Percentiles rank a stretch among this genome's conserved stretches.
These are phyloP conservation scores for Myripristis jacobus DNA, from an alignment of 2,797 vertebrate genomes.

Conservation along the genomic window DNA sequence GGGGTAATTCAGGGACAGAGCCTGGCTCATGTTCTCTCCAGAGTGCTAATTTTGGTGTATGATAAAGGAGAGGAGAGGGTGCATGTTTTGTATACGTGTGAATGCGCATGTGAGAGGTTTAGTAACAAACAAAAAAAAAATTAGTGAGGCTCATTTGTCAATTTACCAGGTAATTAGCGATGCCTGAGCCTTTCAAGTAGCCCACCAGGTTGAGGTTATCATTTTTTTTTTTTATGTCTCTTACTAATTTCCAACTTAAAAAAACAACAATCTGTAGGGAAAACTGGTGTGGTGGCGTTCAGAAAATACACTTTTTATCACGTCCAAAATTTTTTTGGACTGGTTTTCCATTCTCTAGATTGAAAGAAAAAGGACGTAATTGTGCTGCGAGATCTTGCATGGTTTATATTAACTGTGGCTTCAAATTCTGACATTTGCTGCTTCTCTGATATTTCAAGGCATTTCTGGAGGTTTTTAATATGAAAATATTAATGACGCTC, in stretches of 20 bases:
- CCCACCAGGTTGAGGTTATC: background rate
- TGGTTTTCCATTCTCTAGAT: slow-evolving; percentile 18
- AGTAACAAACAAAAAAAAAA: slow-evolving; percentile 33
- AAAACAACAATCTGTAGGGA: no score
- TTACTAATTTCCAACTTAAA: no score
- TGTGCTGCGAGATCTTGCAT: slow-evolving; percentile 10
- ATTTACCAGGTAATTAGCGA: slow-evolving; percentile 42
- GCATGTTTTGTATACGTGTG: slow-evolving; percentile 12
- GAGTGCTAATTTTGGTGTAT: slow-evolving; percentile 57
- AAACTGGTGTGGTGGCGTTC: background rate
- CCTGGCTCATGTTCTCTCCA: slow-evolving; percentile 54
- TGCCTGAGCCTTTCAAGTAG: slow-evolving; percentile 29
- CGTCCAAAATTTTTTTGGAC: slow-evolving; percentile 2
- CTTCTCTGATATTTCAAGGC: slow-evolving; percentile 7
- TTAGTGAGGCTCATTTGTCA: slow-evolving; percentile 24
- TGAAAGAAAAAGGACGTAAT: background rate
- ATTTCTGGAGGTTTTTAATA: slow-evolving; percentile 12
- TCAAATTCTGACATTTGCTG: slow-evolving; percentile 23
- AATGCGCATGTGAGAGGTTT: slow-evolving; percentile 9
- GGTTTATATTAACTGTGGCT: slow-evolving; percentile 18
- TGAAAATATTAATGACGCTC: slow-evolving; percentile 11
- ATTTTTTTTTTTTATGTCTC: background rate
- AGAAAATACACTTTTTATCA: background rate
- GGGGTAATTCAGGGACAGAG: slow-evolving; percentile 74
- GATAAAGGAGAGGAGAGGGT: slow-evolving; percentile 33